Base-by-base conservation (phyloP, 1,140 invertebrate species). In the Trichonephila clavipes region DNA sequence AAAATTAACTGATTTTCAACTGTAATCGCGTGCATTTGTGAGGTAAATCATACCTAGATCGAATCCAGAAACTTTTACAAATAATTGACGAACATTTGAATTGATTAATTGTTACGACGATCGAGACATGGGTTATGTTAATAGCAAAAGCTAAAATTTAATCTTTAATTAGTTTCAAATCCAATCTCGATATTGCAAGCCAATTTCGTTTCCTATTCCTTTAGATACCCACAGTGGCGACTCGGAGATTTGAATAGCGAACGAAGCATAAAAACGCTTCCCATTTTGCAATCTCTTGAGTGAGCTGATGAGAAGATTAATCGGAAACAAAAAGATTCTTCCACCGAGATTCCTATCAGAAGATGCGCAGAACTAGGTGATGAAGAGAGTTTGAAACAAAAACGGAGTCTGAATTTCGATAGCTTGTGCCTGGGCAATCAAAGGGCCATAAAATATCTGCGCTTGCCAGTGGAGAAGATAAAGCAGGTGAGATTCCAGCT, bases 401-500 rank as follows among this genome's bases (percentile, higher is more conserved):
- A 83, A 83, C 40, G 21, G 58, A 24, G 82, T 8, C 62, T 72
- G 62, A 58, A 77, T 77, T 77, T 77, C 72, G 72, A 77, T 77
- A 77, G 72, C 34, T 28, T 40, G 72, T 77, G 87, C 18, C 24
- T 61, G 34, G 88, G 88, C 88, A 81, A 81, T 81, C 61, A 83
- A 83, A 62, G 44, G 62, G 44, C 62, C 81, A 92, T 92, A 92
- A 92, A 92, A 92, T 91, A 85, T 72, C 34, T 72, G 40, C 82
- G 28, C 72, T 21, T 86, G 90, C 40, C 90, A 92, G 44, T 40
- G n/a, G 64, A 28, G 92, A 77, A 93, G 92, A 93, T 88, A 88
- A 93, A 93, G 83, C 62, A 92, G 90, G 86, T 93, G 83, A 77
- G 66, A 93, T 93, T 88, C 24, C 92, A 24, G 85, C 44, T 64